Percentiles rank a stretch among this genome's conserved stretches.
phyloP scores from a whole-genome alignment of 30 jellyfish, hydroid and myxozoan genomes.

The Mastigias papua region DNA sequence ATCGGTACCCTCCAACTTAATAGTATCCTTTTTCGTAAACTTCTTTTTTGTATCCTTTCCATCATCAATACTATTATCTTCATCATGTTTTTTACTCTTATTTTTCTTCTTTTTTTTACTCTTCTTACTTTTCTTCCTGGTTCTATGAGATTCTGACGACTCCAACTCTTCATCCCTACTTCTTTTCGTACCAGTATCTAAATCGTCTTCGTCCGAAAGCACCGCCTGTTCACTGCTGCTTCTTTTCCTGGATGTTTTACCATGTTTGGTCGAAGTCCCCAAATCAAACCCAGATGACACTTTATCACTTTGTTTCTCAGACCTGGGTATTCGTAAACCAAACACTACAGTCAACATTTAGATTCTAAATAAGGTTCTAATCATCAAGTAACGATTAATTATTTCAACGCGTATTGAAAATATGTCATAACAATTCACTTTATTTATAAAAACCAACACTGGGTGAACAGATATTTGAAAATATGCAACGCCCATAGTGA shows the following conservation, averaged over 20 bases:
- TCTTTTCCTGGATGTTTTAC: slow-evolving; percentile 29
- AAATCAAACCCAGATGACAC: not conserved
- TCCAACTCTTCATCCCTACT: not conserved
- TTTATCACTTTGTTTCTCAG: not conserved
- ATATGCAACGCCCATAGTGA: too few relatives aligned
- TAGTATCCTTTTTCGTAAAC: not conserved
- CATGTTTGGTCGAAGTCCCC: not conserved
- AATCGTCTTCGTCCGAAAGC: not conserved
- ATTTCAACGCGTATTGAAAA: not conserved
- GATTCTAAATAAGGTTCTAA: not conserved
- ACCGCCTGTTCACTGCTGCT: not conserved
- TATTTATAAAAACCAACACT: too few relatives aligned
- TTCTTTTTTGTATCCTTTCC: slow-evolving; percentile 10
- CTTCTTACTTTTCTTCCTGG: slow-evolving; percentile 13
- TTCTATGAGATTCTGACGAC: not conserved
- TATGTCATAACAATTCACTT: too few relatives aligned
- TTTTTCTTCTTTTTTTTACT: slow-evolving; percentile 25
- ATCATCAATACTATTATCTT: not conserved
- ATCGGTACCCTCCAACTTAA: not conserved
- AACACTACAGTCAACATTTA: not conserved
- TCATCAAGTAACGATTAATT: not conserved
- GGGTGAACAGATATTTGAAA: too few relatives aligned
- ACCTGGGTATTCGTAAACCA: not conserved
- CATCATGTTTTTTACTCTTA: slow-evolving; percentile 10
- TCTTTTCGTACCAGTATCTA: not conserved